Base-by-base conservation (phyloP, 2,888 invertebrate genomes). In the Rhagium mordax region DNA sequence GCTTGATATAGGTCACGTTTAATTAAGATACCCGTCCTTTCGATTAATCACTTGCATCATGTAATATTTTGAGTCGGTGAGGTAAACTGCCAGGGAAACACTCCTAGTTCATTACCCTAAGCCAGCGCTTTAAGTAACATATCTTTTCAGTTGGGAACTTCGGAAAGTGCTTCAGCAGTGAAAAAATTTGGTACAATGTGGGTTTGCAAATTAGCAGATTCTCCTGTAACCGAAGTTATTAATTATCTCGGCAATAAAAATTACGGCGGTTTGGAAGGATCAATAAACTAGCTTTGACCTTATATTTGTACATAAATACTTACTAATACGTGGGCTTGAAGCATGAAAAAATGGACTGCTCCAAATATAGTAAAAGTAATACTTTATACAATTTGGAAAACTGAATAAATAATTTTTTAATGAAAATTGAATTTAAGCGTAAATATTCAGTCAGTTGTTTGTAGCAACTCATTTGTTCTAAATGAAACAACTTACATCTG, bases 1-100 rank as follows among this genome's bases (percentile, higher is more conserved):
- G 21, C 18, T 13, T 41, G 20, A 65, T 53, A 65, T 65, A 65
- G 65, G 53, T 65, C 53, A 27, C 29, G 33, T 65, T 65, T 65
- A 65, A 65, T 65, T 65, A 65, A 65, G 65, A 65, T 53, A 27
- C 33, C 53, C 27, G 48, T 53, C 29, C 53, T 65, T 29, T 53
- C 27, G 55, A 65, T 65, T 65, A 65, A 65, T 65, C 65, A 65
- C 18, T 53, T 65, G 41, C 33, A 53, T 65, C 65, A 65, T 53
- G 65, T 29, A 65, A 65, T 53, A 65, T 53, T 65, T 59, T 33
- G 33, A n/a, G 16, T 51, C n/a, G 29, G 33, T 6, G 27, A 55
- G 18, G 65, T 27, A 20, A 65, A 18, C 41, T 29, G 65, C 33
- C 53, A 65, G 29, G 1, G 53, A 51, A 65, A 65, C 65, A 65